Base-by-base conservation (phyloP, 2,888 invertebrate genomes). In the Xestia rhomboidea region DNA sequence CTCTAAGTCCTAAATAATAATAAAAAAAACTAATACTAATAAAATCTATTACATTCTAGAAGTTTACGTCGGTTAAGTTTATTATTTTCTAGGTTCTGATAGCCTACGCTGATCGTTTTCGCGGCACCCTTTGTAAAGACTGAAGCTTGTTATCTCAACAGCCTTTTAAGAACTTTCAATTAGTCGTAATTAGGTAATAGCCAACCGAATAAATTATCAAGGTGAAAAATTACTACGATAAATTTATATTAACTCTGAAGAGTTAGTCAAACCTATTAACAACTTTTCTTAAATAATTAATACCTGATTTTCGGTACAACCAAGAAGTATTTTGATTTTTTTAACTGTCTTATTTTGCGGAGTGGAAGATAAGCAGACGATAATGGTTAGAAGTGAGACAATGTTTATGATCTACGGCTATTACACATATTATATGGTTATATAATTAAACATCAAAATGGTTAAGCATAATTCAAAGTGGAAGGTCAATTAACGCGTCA, bases 401-500 rank as follows among this genome's bases (percentile, higher is more conserved):
- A 82, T 54, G 73, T 75, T 68, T 30, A 68, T 70, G 27, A 72
- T 63, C 60, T 76, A 79, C 49, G 10, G 54, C 73, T 66, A 79
- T 78, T 75, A 78, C 79, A 79, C 54, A 51, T 57, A 75, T 44
- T 46, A 63, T 24, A 68, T 73, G 62, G 66, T 75, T 49, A 70
- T 44, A 63, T 70, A 73, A 46, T 79, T 79, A 86, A 77, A 77
- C 77, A 82, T 77, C 71, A 38, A 75, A 67, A 41, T 75, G 54
- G 49, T 85, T 77, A 63, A 69, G 64, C 27, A 75, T 70, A 30
- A 62, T 60, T 63, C 13, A 62, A 68, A 68, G 10, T 66, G 41
- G 38, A 76, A 83, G 70, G 80, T 77, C 49, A 74, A 83, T 74
- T 73, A 57, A 76, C 80, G 62, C 72, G 63, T 76, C 77, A 76